phyloP scores from a whole-genome alignment of 2,888 invertebrate genomes.

The Agrotis clavis region DNA sequence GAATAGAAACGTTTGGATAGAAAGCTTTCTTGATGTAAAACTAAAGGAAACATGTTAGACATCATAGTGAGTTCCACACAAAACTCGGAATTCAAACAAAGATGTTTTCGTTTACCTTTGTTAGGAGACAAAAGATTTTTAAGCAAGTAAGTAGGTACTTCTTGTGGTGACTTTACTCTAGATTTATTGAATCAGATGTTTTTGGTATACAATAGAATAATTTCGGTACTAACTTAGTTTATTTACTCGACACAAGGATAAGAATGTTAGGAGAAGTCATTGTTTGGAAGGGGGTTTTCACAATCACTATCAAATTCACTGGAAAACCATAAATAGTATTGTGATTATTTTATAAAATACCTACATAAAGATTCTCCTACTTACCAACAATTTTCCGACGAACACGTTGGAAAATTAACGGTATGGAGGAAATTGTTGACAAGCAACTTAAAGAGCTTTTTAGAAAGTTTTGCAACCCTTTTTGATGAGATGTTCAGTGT shows the following conservation, averaged over 20 bases:
- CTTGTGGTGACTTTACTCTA: constrained; percentile 72
- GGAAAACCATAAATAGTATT: neutral
- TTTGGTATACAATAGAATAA: constrained; percentile 76
- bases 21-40: too few relatives aligned
- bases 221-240: constrained; percentile 66
- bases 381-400: too few relatives aligned
- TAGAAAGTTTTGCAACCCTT: neutral
- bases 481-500: too few relatives aligned
- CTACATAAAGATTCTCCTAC: too few relatives aligned
- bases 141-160: constrained; percentile 58
- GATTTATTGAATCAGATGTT: constrained; percentile 89
- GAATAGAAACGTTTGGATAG: too few relatives aligned
- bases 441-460: neutral
- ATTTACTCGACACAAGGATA: constrained; percentile 71
- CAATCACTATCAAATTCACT: constrained; percentile 15
- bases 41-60: neutral
- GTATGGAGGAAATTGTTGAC: too few relatives aligned
- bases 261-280: constrained; percentile 66
- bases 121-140: constrained; percentile 71
- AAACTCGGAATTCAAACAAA: constrained; percentile 59
- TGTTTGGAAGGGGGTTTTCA: constrained; percentile 65
- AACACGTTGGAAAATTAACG: too few relatives aligned
- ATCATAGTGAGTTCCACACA: constrained; percentile 40
- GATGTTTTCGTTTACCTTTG: constrained; percentile 49
- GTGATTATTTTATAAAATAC: too few relatives aligned